Base-by-base conservation (phyloP, 64 coral and sea anemone species). In the Dendronephthya gigantea region DNA sequence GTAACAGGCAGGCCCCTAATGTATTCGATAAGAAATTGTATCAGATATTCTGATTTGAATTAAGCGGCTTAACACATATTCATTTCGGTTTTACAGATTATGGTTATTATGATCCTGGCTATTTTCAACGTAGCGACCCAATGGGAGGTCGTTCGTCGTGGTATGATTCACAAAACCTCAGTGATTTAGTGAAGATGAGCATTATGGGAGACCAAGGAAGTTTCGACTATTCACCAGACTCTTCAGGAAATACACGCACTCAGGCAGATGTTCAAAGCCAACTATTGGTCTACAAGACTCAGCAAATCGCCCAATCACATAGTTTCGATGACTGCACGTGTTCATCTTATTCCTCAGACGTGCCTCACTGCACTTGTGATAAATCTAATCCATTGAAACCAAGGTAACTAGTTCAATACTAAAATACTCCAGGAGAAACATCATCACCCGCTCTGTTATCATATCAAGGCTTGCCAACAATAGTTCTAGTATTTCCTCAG, bases 271-370 rank as follows among this genome's bases (percentile, higher is more conserved):
- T 36, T 22, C 58, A 30, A 66, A 15, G 32, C 15, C 72, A 34
- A 19, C 28, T 79, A 29, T 34, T 79, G 31, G 32, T 79, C 7
- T 37, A 75, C 10, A 34, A 79, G 32, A 39, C 72, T 12, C 72
- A 79, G 72, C 72, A 79, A 8, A 79, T 79, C 22, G 72, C 72
- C 7, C 72, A 79, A 79, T 79, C 72, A 15, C 72, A 12, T 34
- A 79, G 32, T 12, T 34, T 36, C 22, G 72, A 79, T 36, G 36
- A 79, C 22, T 79, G 72, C 28, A 33, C 27, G 32, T 79, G 72
- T 34, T 79, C 72, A 34, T 39, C 30, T 3, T 79, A 79, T 29
- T 36, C 72, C 0, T 39, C 30, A 6, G 72, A 79, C 29, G 72
- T 79, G 3, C 72, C 72, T 9, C 29, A 79, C 0, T 79, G 72